Conservation (phyloP, 2,113 vertebrate genomes). For the Talpa occidentalis region DNA sequence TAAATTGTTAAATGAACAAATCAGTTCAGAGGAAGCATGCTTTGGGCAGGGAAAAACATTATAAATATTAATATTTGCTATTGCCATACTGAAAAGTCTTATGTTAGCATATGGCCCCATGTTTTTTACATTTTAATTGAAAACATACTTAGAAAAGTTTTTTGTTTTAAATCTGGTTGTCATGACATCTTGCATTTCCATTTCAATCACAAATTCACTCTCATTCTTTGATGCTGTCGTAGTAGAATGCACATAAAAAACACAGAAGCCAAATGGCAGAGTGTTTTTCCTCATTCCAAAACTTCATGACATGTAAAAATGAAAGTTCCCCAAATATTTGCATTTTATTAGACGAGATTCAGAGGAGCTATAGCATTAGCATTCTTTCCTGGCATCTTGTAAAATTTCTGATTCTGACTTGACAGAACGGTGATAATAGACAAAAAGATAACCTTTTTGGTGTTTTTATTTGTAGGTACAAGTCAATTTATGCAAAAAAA, state of each 20-base stretch:
- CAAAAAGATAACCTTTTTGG: neutral
- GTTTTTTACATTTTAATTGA: conserved; percentile 32
- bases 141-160: neutral
- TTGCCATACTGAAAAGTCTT: conserved; percentile 5
- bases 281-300: neutral
- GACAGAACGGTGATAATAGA: neutral
- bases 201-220: neutral
- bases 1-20: conserved; percentile 28
- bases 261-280: neutral
- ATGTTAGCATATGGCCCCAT: neutral
- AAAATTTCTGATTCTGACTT: neutral
- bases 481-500: neutral
- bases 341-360: neutral
- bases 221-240: neutral
- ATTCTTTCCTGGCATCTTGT: neutral
- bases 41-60: conserved; percentile 46
- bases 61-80: conserved; percentile 36
- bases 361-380: neutral
- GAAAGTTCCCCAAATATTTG: neutral
- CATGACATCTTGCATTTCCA: conserved; percentile 10
- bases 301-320: neutral
- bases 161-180: neutral
- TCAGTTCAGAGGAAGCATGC: neutral
- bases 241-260: neutral
- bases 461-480: neutral